A percentile compares a stretch with the other conserved stretches of the same genome.
phyloP scores from a whole-genome alignment of 2,797 vertebrate genomes.

The Schizothorax lantsangensis region DNA sequence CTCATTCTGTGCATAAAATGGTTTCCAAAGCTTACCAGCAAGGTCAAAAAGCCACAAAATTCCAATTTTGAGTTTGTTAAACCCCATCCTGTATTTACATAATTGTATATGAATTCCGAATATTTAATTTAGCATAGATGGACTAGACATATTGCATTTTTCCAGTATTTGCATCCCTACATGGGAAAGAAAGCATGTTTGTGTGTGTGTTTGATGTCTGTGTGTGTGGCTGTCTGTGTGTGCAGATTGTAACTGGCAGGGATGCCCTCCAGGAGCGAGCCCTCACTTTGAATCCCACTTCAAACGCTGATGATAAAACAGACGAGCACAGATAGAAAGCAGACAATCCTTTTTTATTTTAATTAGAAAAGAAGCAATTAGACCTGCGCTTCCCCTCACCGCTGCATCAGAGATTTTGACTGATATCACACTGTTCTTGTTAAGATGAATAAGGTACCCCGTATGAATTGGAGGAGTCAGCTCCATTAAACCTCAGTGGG shows the following conservation, averaged over 20 bases:
- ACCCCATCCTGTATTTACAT: conserved; percentile 8
- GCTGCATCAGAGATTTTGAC: conserved; percentile 53
- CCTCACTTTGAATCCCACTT: conserved; percentile 73
- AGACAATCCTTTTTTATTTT: conserved; percentile 69
- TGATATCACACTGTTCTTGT: conserved; percentile 40
- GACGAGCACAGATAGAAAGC: conserved; percentile 67
- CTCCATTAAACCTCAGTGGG: conserved; percentile 33
- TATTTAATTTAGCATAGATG: conserved; percentile 5
- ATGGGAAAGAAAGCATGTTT: conserved; percentile 1
- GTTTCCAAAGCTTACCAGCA: not conserved
- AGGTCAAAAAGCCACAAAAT: not conserved
- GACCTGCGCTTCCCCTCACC: conserved; percentile 54
- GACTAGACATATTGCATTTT: not conserved
- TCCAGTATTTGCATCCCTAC: conserved; percentile 11
- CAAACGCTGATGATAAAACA: conserved; percentile 71
- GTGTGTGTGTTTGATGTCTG: conserved; percentile 46
- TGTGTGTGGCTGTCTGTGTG: conserved; percentile 57
- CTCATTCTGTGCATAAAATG: not conserved
- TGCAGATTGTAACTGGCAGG: conserved; percentile 63
- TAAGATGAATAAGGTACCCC: conserved; percentile 26
- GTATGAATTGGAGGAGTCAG: conserved; percentile 18
- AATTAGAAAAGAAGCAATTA: conserved; percentile 77
- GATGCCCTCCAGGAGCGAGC: conserved; percentile 65
- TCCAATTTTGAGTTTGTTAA: not conserved
- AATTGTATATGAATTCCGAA: conserved; percentile 16